Evolutionary conservation across 1,140 invertebrate genomes (phyloP), one percentile per base, ranked within the genome.

Genomic region (Trichogramma pretiosum): DNA sequence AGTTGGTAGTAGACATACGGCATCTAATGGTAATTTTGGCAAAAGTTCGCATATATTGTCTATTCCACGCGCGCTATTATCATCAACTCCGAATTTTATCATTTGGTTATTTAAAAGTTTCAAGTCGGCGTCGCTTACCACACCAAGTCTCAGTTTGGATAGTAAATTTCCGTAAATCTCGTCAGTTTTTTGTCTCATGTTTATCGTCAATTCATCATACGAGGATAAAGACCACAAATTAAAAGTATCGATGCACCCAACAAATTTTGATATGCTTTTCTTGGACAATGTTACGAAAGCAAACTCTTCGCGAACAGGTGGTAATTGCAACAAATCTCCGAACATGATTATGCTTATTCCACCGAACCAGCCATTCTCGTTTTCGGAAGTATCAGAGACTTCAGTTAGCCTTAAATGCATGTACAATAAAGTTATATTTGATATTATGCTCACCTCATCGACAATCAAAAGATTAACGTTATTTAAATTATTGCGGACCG

Each of bases 141-240:
- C 46, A 42, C 62, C 56, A 17, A 62, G 21, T 11, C 55, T 46
- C 19, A 63, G 52, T 26, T 23, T 23, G 9, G 28, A 21, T 2
- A 43, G 19, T 8, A 43, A 33, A 33, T 34, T 32, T 10, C 14
- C 7, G 23, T 23, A 55, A 19, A 19, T 36, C 33, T 48, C 22
- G 26, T 58, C 54, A 46, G 37, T 40, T 49, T 56, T 53, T 47
- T 58, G 55, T 11, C 53, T 23, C 52, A 59, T 59, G 46, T 61
- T 61, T n/a, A 52, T 54, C 16, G 36, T 51, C 14, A 56, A 39
- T 28, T 56, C 56, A 46, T 55, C 48, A 35, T 56, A 60, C 10
- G 35, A 10, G 43, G 57, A 59, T 37, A 53, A 45, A 24, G 41
- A 26, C 56, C 56, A 60, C 33, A 60, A 35, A 48, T 62, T 47